Evolutionary conservation across 2,113 vertebrate genomes (phyloP), one percentile per base, ranked within the genome.

Genomic region (Epinephelus cyanopodus): DNA sequence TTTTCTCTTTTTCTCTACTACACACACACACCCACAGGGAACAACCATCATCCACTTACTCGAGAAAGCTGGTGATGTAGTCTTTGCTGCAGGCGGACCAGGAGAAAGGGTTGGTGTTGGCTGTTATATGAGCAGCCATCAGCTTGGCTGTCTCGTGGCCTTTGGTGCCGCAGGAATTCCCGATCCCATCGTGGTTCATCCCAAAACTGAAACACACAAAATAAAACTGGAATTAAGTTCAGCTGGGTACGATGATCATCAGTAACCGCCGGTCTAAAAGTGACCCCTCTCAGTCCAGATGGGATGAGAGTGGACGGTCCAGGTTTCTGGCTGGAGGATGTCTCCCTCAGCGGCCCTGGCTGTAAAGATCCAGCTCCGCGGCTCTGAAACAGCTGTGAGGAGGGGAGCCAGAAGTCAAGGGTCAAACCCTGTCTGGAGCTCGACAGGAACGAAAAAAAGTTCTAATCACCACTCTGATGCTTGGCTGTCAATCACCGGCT

Each of bases 131-230:
- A 92, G 98, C 98, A 72, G 98, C 98, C 98, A 99, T 99, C 94
- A 99, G 96, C 87, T 99, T 99, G 94, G 98, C 98, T 79, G 97
- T 97, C 96, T 99, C 98, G 19, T 99, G 98, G 95, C 98, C 98
- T 96, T 99, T 99, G 70, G 98, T 99, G 79, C 98, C 98, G 89
- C 98, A 99, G 92, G 98, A 96, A 95, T 99, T 99, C 91, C 98
- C 98, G 89, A 99, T 98, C 91, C 98, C 98, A 86, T 99, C 98
- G 82, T 99, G 98, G 95, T 99, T 99, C 98, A 99, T 99, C 92
- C 98, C 98, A 92, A 99, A 99, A 96, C 98, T 99, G 76, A 94
- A 86, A 95, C 48, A 87, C 70, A 91, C 25, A 77, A 25, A 78
- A 53, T 25, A 50, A 61, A 79, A 50, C 15, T 48, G 33, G 25